Evolutionary conservation across 2,113 vertebrate species (phyloP).

Genomic region (Accipiter cooperii): DNA sequence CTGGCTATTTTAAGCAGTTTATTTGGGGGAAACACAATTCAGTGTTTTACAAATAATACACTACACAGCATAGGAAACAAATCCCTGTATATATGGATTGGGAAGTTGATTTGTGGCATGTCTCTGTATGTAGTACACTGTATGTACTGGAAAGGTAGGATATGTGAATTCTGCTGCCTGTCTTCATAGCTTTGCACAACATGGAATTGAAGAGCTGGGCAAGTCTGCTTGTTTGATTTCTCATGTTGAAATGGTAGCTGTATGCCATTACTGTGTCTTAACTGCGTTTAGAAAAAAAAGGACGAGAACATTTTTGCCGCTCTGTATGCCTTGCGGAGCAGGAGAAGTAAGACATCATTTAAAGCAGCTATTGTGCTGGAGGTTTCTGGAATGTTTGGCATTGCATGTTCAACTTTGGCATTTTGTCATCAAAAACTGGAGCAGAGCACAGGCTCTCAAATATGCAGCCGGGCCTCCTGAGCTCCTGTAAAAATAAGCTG

Average conservation of each 20-base stretch:
- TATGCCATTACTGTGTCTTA: background rate
- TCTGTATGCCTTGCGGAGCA: background rate
- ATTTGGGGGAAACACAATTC: background rate
- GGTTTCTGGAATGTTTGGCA: slow-evolving; percentile 43
- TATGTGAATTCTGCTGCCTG: background rate
- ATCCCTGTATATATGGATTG: background rate
- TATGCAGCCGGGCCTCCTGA: background rate
- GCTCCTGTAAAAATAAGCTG: slow-evolving; percentile 59
- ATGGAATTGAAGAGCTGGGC: background rate
- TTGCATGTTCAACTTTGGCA: slow-evolving; percentile 14
- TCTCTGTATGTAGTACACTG: background rate
- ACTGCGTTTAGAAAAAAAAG: background rate
- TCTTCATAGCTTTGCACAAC: background rate
- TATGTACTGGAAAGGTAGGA: background rate
- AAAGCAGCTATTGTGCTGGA: background rate
- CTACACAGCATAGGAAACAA: background rate
- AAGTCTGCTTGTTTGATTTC: background rate
- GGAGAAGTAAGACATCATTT: slow-evolving; percentile 36
- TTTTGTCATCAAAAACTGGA: slow-evolving; percentile 43
- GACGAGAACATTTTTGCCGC: background rate
- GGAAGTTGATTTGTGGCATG: background rate
- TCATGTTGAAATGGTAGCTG: background rate
- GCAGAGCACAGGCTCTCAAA: background rate
- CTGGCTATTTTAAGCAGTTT: background rate
- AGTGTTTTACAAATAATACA: background rate